Evolutionary conservation across 2,888 invertebrate species (phyloP), one percentile per base, ranked within the genome.

Genomic region (Standfussiana lucernea): DNA sequence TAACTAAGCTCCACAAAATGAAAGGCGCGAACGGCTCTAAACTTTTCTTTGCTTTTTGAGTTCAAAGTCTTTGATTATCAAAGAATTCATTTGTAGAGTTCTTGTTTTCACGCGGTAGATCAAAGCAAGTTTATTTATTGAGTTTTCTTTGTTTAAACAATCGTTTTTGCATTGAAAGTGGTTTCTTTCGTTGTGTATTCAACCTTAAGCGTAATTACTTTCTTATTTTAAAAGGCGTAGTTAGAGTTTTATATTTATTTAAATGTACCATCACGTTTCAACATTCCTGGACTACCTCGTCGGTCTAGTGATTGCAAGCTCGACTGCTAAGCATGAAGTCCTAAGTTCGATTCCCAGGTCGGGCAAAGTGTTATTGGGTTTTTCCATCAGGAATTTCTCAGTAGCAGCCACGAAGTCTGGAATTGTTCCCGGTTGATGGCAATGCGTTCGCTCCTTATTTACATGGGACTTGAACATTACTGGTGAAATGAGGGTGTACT

Each of bases 81-180:
- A 77, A 83, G 65, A 70, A 86, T 84, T 76, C 72, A 53, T 85
- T 70, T 24, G n/a, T 11, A 24, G 56, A 62, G 35, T 40, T 32
- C 50, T 59, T 79, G 75, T 79, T 80, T 78, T 65, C 64, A 69
- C 61, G 42, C 45, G 66, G 37, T 42, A 42, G 76, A 79, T 88
- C 88, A 86, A 86, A 88, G 82, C n/a, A 40, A 59, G 32, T 68
- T 56, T 77, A 37, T 77, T 75, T 80, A 72, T 75, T 61, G 72
- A 64, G 59, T 62, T 67, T 75, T 28, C 66, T 75, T 75, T 75
- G 32, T 11, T 21, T 67, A 69, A 77, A 72, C 69, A 83, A 74
- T 70, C n/a, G 72, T 75, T 86, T 79, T 83, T 62, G 37, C 64
- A 62, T 67, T 61, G 45, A 53, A 86, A 75, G 32, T 86, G 65